Evolutionary conservation across 2,797 vertebrate species (phyloP).

Genomic region (Rhinogobio ventralis): DNA sequence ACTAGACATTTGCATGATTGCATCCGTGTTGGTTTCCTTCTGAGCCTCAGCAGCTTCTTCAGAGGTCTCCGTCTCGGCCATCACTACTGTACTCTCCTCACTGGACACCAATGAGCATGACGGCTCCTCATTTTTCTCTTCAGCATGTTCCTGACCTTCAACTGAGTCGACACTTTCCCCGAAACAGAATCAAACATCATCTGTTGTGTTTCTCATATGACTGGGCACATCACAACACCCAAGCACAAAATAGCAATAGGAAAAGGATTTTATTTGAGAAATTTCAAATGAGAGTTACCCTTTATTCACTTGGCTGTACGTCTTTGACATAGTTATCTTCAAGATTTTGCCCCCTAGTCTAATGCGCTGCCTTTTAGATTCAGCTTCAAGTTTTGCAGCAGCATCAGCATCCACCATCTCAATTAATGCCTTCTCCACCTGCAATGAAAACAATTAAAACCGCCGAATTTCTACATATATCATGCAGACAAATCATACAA

Average conservation of each 20-base stretch:
- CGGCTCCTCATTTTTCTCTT: background rate
- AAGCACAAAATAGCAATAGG: background rate
- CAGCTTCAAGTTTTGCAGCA: constrained; percentile 2
- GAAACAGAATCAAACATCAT: background rate
- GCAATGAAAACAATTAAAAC: background rate
- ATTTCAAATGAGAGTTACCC: background rate
- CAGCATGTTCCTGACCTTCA: background rate
- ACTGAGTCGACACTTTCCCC: background rate
- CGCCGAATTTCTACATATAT: background rate
- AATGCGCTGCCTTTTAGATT: constrained; percentile 6
- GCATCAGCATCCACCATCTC: constrained; percentile 13
- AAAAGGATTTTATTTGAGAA: background rate
- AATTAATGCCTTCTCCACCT: constrained; percentile 30
- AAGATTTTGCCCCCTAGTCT: constrained; percentile 34
- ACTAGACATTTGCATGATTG: background rate
- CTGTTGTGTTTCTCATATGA: background rate
- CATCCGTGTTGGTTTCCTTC: background rate
- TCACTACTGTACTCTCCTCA: constrained; percentile 13
- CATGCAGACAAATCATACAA: background rate
- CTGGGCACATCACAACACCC: background rate
- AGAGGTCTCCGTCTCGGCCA: background rate
- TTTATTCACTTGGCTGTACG: background rate
- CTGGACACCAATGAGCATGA: background rate
- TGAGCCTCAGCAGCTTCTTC: constrained; percentile 5
- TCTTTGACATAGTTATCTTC: constrained; percentile 32